Evolutionary conservation across 35 echinoderm and acorn worm species (phyloP), one percentile per base, ranked within the genome.

Genomic region (Apostichopus japonicus): DNA sequence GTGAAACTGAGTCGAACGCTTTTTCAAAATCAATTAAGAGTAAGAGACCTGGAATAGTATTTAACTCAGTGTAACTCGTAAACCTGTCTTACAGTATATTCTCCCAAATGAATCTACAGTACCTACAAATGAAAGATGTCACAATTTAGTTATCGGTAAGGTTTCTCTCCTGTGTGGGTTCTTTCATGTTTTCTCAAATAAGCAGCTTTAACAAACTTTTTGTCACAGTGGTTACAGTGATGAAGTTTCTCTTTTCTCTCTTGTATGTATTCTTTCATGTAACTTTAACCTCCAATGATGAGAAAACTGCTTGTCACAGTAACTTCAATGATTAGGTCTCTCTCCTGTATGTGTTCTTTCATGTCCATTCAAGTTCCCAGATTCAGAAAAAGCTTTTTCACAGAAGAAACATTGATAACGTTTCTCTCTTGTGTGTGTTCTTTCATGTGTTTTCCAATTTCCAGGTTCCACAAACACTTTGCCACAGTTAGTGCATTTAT

Each of bases 401-500:
- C 87, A 90, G 8, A 52, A 70, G 6, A 4, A 17, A 54, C 87
- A 90, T 13, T 55, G 25, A 33, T 90, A 56, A 11, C 67, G 70
- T 19, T 24, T 23, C 7, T 63, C 75, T 19, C 77, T 93, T 23
- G 91, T 94, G 67, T 96, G 97, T 24, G 94, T 94, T 27, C 90
- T 93, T 70, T 90, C 53, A 55, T 98, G 97, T 21, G 65, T 79
- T 24, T 96, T 95, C 24, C 87, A 86, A 33, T 77, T 88, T 6
- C 79, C 84, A 0, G 44, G 75, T 11, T 94, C 78, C 2, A 59
- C 71, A 86, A 96, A 98, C 24, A 78, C 87, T 23, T 75, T 72
- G 8, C 77, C 90, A 65, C 97, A 98, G 54, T 91, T 80, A 14
- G 77, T 33, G 72, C 97, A 98, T 71, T 94, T 87, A 73, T 92